These are phyloP conservation scores for Agrotis clavis DNA, from an alignment of 2,888 invertebrate species.

Conservation along the genomic window DNA sequence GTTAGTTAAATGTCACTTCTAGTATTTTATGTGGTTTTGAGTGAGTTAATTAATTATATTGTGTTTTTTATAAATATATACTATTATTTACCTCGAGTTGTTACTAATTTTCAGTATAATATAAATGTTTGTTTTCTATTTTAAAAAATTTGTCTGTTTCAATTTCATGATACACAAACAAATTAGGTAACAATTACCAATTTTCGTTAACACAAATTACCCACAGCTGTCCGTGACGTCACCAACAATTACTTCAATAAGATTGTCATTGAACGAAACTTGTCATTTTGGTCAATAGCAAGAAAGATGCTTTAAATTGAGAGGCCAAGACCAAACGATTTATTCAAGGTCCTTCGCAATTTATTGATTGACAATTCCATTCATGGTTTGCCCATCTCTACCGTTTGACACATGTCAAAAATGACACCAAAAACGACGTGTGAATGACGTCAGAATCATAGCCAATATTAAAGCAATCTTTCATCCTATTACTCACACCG, in stretches of 20 bases:
- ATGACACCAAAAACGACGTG: constrained; percentile 38
- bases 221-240: constrained; percentile 7
- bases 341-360: constrained; percentile 43
- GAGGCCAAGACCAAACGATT: constrained; percentile 22
- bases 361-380: constrained; percentile 45
- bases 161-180: constrained; percentile 3
- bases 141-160: neutral
- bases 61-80: neutral
- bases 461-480: constrained; percentile 55
- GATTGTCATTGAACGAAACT: constrained; percentile 30
- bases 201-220: constrained; percentile 4
- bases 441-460: constrained; percentile 57
- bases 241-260: constrained; percentile 44
- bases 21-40: neutral
- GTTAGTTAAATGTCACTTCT: neutral
- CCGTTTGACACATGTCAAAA: constrained; percentile 62
- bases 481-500: constrained; percentile 50
- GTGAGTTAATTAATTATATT: neutral
- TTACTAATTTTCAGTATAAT: too few relatives aligned
- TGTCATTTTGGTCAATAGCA: constrained; percentile 30
- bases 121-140: too few relatives aligned
- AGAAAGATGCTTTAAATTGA: constrained; percentile 42
- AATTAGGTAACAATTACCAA: constrained; percentile 7
- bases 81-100: neutral
- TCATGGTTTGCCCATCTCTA: constrained; percentile 33